Base-by-base conservation (phyloP, 2,113 vertebrate species). In the Chaetura pelagica region DNA sequence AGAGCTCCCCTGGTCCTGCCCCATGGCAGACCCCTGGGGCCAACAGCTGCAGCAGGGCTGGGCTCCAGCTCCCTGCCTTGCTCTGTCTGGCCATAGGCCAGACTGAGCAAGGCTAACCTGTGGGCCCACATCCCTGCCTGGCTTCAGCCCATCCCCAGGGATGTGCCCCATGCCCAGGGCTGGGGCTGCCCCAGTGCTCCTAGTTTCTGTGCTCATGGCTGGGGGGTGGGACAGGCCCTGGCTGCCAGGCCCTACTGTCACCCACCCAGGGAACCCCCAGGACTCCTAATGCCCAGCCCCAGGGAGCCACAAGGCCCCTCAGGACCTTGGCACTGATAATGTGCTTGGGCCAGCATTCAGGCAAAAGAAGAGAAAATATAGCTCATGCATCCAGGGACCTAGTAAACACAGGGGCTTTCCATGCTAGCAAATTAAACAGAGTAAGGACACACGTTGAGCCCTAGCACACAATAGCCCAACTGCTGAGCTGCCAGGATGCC, bases 201-300 rank as follows among this genome's bases (percentile, higher is more conserved):
- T 2, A 3, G 5, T 18, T 48, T 6, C n/a, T 27, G 4, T 0
- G 12, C 30, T 74, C 23, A 49, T 38, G 21, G 9, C 38, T 49
- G 51, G 20, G 26, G 24, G 15, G 5, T 21, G 9, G 49, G 22
- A 42, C 6, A 24, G 19, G 19, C 6, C 19, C 8, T 16, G 32
- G 4, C 21, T 42, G 6, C 35, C 52, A 10, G n/a, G 29, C 9
- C 22, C 38, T 38, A 21, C 32, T 29, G 7, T 23, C 22, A 5
- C 7, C 6, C 26, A 9, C 11, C 4, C 7, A 1, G 29, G 15
- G 18, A 57, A 2, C 1, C 24, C 12, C 21, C 1, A 0, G 1
- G 16, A 15, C 30, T 74, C 26, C 29, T 11, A 69, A 21, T 1
- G 0, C 49, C 38, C 18, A 49, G 8, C 4, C 7, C 16, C 20